phyloP scores from a whole-genome alignment of 2,113 vertebrate genomes.

The Podiceps cristatus region DNA sequence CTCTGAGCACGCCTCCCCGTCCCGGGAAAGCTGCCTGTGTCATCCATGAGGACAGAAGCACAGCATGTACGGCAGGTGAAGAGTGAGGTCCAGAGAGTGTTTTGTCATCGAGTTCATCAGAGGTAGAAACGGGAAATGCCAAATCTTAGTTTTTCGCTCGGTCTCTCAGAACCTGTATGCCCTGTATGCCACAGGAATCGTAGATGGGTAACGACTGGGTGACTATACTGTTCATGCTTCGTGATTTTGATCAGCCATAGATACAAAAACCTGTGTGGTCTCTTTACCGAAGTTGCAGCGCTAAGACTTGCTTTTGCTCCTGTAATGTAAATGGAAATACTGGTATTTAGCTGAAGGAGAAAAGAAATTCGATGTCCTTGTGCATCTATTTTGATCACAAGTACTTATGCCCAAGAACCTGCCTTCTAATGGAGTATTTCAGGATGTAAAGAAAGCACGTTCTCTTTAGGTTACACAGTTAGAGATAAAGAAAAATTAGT shows the following conservation, averaged over 20 bases:
- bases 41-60: neutral
- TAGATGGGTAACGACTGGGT: neutral
- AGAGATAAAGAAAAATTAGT: neutral
- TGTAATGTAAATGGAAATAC: neutral
- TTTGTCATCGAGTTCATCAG: neutral
- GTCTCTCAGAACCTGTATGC: neutral
- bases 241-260: neutral
- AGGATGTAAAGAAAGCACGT: neutral
- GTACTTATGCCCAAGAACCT: neutral
- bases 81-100: neutral
- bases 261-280: neutral
- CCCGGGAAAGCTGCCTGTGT: neutral
- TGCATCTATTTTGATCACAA: neutral
- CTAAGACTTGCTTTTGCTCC: neutral
- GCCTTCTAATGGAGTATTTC: neutral
- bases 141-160: neutral
- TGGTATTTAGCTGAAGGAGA: neutral
- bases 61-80: accelerated
- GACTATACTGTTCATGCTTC: neutral
- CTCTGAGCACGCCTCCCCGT: neutral
- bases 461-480: neutral
- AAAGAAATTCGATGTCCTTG: neutral
- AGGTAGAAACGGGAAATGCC: neutral
- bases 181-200: neutral
- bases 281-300: neutral